Base-by-base conservation (phyloP, 2,888 invertebrate genomes). In the Stegana nigrithorax region DNA sequence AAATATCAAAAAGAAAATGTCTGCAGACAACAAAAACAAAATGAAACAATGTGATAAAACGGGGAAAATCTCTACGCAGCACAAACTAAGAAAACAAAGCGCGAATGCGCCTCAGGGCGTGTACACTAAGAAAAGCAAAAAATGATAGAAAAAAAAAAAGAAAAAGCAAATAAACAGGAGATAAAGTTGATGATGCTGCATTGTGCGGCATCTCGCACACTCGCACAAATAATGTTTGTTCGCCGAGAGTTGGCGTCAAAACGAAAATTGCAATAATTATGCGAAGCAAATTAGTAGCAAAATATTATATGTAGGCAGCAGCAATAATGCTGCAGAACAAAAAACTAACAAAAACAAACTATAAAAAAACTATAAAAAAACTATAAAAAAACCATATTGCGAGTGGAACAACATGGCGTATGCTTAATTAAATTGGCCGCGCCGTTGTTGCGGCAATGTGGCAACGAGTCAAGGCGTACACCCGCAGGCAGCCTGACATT, bases 221-320 rank as follows among this genome's bases (percentile, higher is more conserved):
- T n/a, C n/a, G n/a, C n/a, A n/a, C n/a, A n/a, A n/a, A n/a, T n/a
- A n/a, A n/a, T n/a, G n/a, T n/a, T n/a, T n/a, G n/a, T n/a, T n/a
- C n/a, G n/a, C n/a, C n/a, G n/a, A n/a, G n/a, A n/a, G n/a, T n/a
- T n/a, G n/a, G n/a, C n/a, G n/a, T n/a, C n/a, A n/a, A n/a, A n/a
- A n/a, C n/a, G n/a, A n/a, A n/a, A n/a, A n/a, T n/a, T n/a, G n/a
- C n/a, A n/a, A n/a, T n/a, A n/a, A n/a, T n/a, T n/a, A n/a, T n/a
- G n/a, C n/a, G n/a, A n/a, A n/a, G n/a, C n/a, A n/a, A n/a, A 72
- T 68, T 66, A 70, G 65, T 62, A 64, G 60, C 62, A 66, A 73
- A 68, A 71, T 5, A 45, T 45, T 19, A 19, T 45, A 45, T 21
- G 19, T 45, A 45, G 23, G 45, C 19, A 14, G 23, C 19, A 65